Evolutionary conservation across 2,888 invertebrate genomes (phyloP).

Genomic region (Aspidapion aeneum): DNA sequence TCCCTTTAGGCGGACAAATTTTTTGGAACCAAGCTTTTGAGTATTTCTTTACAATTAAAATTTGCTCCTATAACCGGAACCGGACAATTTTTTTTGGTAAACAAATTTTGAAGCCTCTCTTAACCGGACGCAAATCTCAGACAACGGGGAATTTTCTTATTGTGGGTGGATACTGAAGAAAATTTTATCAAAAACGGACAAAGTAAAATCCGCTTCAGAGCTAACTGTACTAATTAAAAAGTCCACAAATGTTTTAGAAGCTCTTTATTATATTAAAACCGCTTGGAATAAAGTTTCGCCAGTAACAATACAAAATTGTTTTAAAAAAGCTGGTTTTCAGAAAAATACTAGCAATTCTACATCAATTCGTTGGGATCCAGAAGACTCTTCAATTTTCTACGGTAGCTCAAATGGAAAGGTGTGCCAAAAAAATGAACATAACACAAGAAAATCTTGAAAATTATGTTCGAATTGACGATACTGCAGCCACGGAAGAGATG

Average conservation of each 20-base stretch:
- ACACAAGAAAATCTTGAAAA: too few relatives aligned
- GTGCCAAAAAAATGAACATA: too few relatives aligned
- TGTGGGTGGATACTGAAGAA: slow-evolving; percentile 1
- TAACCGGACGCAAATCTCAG: too few relatives aligned
- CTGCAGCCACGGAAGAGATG: slow-evolving; percentile 8
- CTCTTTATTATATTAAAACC: too few relatives aligned
- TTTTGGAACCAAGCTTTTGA: too few relatives aligned
- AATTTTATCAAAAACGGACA: slow-evolving; percentile 2
- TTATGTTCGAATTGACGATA: slow-evolving; percentile 9
- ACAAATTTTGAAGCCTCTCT: too few relatives aligned
- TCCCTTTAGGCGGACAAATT: too few relatives aligned
- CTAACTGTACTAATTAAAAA: too few relatives aligned
- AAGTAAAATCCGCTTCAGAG: background rate
- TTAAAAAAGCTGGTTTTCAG: too few relatives aligned
- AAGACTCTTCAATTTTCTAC: background rate
- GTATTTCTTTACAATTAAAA: slow-evolving; percentile 5
- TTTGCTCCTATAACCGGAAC: slow-evolving; percentile 9
- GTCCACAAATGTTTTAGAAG: background rate
- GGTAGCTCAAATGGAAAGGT: background rate
- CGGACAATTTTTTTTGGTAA: slow-evolving; percentile 10
- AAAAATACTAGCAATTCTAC: too few relatives aligned
- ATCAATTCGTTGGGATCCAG: too few relatives aligned
- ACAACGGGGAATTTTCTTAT: slow-evolving; percentile 5
- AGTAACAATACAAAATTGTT: slow-evolving; percentile 1
- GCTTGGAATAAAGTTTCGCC: background rate